A percentile compares a stretch with the other conserved stretches of the same genome.
Evolutionary conservation across 2,113 vertebrate genomes (phyloP).

Genomic region (Paramormyrops kingsleyae): DNA sequence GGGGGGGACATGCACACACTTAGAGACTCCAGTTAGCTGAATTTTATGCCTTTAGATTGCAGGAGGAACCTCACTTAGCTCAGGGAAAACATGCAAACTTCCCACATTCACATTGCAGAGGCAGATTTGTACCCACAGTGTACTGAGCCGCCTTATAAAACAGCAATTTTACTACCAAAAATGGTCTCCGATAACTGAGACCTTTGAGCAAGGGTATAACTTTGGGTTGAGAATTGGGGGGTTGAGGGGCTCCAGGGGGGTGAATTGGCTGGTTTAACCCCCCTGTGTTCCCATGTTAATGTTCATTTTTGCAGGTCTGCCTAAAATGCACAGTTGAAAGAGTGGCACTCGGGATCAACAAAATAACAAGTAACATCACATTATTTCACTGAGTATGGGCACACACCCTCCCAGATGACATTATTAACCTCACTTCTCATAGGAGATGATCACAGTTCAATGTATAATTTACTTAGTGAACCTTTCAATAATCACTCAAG

Average conservation of each 20-base stretch:
- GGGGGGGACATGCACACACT: background rate
- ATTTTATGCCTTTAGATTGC: background rate
- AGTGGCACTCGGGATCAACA: background rate
- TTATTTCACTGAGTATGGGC: slow-evolving; percentile 15
- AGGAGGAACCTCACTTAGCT: background rate
- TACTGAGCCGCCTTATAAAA: background rate
- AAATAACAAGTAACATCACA: background rate
- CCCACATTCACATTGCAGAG: background rate
- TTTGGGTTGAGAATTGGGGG: background rate
- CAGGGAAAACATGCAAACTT: background rate
- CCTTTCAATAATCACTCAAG: slow-evolving; percentile 50
- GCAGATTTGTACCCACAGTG: background rate
- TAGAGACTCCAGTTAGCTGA: background rate
- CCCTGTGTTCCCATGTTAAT: background rate
- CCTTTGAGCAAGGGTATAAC: background rate
- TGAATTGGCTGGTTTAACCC: background rate
- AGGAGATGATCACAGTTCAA: slow-evolving; percentile 22
- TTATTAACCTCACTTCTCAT: slow-evolving; percentile 45
- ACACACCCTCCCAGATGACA: slow-evolving; percentile 48
- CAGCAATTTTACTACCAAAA: background rate
- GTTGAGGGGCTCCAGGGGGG: background rate
- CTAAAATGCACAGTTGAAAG: background rate
- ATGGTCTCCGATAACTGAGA: background rate
- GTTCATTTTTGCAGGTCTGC: background rate
- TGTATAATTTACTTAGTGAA: slow-evolving; percentile 51